These are phyloP conservation scores for Myotis yumanensis DNA, from an alignment of 2,113 vertebrate species.

Conservation along the genomic window DNA sequence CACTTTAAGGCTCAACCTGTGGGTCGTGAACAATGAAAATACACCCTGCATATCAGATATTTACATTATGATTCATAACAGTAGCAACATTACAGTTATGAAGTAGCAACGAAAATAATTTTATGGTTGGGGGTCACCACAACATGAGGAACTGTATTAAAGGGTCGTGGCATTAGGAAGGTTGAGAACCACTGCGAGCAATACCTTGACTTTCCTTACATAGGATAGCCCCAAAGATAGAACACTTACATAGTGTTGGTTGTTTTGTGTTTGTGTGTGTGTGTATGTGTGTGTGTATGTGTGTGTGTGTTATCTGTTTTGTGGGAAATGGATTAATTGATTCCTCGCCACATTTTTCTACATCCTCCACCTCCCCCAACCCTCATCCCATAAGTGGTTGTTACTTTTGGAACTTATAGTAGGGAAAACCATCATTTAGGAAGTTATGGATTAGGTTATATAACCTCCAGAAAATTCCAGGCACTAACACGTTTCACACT, in stretches of 20 bases:
- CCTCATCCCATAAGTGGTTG: accelerated
- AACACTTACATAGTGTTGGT: not conserved
- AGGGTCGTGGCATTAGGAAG: no score
- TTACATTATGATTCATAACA: no score
- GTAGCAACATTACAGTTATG: no score
- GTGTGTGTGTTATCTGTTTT: not conserved
- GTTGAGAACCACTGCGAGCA: not conserved
- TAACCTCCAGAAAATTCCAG: slow-evolving; percentile 24
- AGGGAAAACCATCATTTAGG: not conserved
- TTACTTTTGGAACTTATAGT: not conserved
- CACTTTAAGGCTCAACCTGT: not conserved
- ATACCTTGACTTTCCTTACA: not conserved
- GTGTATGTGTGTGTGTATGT: no score
- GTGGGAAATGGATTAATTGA: not conserved
- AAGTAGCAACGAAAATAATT: no score
- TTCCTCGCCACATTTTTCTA: not conserved
- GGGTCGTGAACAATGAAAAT: no score
- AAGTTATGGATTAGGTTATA: not conserved
- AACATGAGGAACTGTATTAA: no score
- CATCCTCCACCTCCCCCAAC: accelerated
- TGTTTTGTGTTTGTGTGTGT: accelerated
- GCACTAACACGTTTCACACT: not conserved
- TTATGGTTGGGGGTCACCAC: no score
- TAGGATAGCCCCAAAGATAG: not conserved
- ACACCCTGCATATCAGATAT: no score